Conservation (phyloP, 2,113 vertebrate genomes). For the Microtus ochrogaster region DNA sequence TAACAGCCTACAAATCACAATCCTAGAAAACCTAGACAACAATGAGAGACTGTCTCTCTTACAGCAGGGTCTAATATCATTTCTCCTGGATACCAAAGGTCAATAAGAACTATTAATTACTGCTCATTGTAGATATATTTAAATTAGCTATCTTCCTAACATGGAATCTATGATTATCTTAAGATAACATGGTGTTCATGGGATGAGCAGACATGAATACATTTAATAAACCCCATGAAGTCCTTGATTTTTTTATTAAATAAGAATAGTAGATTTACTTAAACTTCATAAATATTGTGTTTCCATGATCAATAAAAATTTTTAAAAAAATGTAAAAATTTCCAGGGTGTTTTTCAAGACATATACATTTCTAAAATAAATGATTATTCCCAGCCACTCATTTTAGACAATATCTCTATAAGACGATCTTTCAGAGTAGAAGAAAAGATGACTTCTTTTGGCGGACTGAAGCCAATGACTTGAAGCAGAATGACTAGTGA, state of each 20-base stretch:
- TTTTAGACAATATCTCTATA: slow-evolving; percentile 15
- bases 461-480: neutral
- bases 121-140: neutral
- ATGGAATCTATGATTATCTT: neutral
- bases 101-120: neutral
- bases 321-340: neutral
- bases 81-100: neutral
- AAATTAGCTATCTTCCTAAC: neutral
- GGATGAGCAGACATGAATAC: neutral
- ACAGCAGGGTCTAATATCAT: neutral
- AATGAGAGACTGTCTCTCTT: neutral
- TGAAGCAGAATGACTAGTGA: slow-evolving; percentile 58
- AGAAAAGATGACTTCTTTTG: slow-evolving; percentile 22
- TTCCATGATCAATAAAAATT: neutral
- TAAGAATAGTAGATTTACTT: neutral
- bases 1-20: too few relatives aligned
- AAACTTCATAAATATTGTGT: neutral
- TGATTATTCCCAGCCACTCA: neutral
- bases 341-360: neutral
- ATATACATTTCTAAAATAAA: slow-evolving; percentile 26
- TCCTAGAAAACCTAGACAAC: too few relatives aligned
- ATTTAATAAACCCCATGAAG: neutral
- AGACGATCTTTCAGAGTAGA: slow-evolving; percentile 18
- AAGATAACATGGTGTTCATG: neutral
- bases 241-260: neutral